A percentile compares a stretch with the other conserved stretches of the same genome.
Evolutionary conservation across 2,113 vertebrate species (phyloP).

Genomic region (Upupa epops): DNA sequence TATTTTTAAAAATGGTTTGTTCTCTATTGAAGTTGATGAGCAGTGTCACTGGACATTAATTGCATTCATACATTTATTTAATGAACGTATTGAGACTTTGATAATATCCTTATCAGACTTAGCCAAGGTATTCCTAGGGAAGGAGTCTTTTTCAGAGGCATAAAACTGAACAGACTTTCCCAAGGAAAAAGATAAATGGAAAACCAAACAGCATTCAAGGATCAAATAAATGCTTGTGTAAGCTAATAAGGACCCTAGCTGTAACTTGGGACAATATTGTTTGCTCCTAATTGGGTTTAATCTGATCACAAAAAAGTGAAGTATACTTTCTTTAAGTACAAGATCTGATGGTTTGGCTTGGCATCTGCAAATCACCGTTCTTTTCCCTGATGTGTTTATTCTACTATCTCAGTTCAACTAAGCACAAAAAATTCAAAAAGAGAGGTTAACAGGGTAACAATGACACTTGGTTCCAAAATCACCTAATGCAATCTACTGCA

Average conservation of each 20-base stretch:
- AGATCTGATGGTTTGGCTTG: background rate
- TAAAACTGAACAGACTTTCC: background rate
- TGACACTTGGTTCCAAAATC: background rate
- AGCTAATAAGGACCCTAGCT: background rate
- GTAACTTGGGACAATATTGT: background rate
- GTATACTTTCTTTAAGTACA: background rate
- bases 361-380: background rate
- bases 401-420: background rate
- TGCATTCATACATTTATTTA: background rate
- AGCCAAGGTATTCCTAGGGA: background rate
- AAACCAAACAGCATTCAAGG: background rate
- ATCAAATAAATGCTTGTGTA: background rate
- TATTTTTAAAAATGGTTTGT: background rate
- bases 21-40: background rate
- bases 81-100: background rate
- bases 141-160: background rate
- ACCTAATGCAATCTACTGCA: background rate
- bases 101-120: background rate
- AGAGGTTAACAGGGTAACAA: background rate
- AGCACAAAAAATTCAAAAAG: background rate
- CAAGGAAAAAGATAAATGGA: background rate
- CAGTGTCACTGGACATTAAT: fast-evolving
- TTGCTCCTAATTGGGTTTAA: background rate
- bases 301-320: background rate
- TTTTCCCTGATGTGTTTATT: background rate